These are phyloP conservation scores for Drosophila paracracens DNA, from an alignment of 2,888 invertebrate species.

Conservation along the genomic window DNA sequence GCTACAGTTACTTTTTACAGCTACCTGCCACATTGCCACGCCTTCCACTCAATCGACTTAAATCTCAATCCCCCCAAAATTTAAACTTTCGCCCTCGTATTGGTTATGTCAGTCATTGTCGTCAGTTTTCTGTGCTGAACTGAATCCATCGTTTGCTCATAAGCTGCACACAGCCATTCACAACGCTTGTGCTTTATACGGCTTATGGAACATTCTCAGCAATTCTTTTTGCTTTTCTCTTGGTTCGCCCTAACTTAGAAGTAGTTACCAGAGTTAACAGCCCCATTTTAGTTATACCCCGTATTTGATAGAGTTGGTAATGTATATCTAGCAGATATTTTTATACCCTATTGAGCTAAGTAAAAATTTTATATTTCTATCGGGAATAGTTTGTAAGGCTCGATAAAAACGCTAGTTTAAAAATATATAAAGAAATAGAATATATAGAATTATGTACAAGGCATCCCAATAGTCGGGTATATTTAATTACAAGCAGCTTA, in stretches of 20 bases:
- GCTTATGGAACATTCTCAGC: conserved; percentile 68
- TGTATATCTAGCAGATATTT: background rate
- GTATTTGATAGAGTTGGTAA: background rate
- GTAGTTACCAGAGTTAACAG: conserved; percentile 11
- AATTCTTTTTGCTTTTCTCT: conserved; percentile 32
- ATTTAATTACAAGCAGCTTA: background rate
- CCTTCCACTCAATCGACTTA: conserved; percentile 13
- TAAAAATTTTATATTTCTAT: background rate
- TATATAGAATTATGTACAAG: background rate
- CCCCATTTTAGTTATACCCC: conserved; percentile 8
- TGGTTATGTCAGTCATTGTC: conserved; percentile 42
- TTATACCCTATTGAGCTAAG: background rate
- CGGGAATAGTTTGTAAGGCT: background rate
- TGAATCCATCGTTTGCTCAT: conserved; percentile 44
- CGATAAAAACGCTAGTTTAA: background rate
- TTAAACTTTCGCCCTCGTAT: conserved; percentile 23
- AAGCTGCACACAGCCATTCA: conserved; percentile 49
- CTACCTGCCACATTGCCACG: conserved; percentile 27
- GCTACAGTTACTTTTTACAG: conserved; percentile 26
- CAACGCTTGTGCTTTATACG: conserved; percentile 48
- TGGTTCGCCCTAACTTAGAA: conserved; percentile 10
- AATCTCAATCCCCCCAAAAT: background rate
- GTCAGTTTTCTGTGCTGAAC: conserved; percentile 34
- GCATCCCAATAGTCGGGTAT: background rate
- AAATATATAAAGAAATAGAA: background rate